Conservation (phyloP, 2,888 invertebrate genomes). For the Latrodectus hesperus region DNA sequence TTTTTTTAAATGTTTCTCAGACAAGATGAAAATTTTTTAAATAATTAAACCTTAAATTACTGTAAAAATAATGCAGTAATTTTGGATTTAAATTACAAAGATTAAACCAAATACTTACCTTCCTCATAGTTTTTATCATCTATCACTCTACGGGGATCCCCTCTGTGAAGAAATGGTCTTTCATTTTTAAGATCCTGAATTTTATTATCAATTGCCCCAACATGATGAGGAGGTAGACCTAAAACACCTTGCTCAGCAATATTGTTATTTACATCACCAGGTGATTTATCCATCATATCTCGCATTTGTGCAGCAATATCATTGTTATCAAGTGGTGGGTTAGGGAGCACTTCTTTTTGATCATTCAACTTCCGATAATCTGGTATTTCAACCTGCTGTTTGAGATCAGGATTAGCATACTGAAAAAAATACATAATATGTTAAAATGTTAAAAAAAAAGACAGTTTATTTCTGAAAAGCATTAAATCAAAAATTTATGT, state of each 20-base stretch:
- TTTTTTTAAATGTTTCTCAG: too few species aligned
- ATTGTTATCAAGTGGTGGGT: slow-evolving; percentile 45
- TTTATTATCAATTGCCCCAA: slow-evolving; percentile 25
- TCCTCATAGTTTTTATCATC: slow-evolving; percentile 66
- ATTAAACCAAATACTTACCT: slow-evolving; percentile 26
- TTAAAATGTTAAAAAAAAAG: too few species aligned
- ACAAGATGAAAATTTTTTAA: not conserved
- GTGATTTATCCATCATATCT: slow-evolving; percentile 67
- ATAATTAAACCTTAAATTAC: not conserved
- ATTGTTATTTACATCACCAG: slow-evolving; percentile 52
- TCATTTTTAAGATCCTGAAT: slow-evolving; percentile 46
- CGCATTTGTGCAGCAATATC: slow-evolving; percentile 51
- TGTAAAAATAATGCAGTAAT: not conserved
- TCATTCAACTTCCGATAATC: slow-evolving; percentile 24
- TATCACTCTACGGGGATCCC: slow-evolving; percentile 43
- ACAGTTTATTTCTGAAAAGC: too few species aligned
- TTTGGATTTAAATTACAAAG: not conserved
- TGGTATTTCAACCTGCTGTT: slow-evolving; percentile 54
- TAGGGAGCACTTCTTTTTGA: slow-evolving; percentile 40
- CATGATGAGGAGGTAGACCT: slow-evolving; percentile 30
- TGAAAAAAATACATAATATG: not conserved
- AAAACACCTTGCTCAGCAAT: slow-evolving; percentile 36
- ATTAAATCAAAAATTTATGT: too few species aligned
- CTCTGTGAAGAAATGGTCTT: slow-evolving; percentile 39
- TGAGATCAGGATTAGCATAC: slow-evolving; percentile 46